Percentiles rank a stretch among this genome's conserved stretches.
These are phyloP conservation scores for Ectropis grisescens DNA, from an alignment of 1,140 invertebrate genomes.

Conservation along the genomic window DNA sequence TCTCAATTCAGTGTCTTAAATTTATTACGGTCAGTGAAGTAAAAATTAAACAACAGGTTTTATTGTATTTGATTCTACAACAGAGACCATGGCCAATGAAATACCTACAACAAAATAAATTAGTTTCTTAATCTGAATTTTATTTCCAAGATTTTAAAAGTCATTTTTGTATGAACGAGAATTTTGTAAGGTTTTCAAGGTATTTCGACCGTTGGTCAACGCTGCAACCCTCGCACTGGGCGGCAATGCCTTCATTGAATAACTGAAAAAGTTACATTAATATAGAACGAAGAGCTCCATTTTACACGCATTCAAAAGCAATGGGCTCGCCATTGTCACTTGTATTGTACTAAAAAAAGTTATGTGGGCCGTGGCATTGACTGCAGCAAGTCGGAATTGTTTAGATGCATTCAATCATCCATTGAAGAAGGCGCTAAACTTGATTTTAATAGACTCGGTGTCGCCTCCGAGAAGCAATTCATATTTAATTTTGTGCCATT, in stretches of 20 bases:
- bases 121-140: too few species aligned
- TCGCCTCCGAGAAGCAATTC: conserved; percentile 55
- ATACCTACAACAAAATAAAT: conserved; percentile 29
- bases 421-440: conserved; percentile 59
- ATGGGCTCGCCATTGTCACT: conserved; percentile 38
- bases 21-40: conserved; percentile 43
- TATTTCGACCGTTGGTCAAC: too few species aligned
- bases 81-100: conserved; percentile 37
- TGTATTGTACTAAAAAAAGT: conserved; percentile 55
- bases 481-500: conserved; percentile 50
- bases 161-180: too few species aligned
- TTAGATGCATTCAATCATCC: conserved; percentile 63
- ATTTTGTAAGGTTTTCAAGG: too few species aligned
- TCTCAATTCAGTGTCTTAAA: too few species aligned
- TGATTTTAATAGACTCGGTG: conserved; percentile 64
- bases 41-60: conserved; percentile 30
- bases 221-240: conserved; percentile 27
- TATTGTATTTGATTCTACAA: conserved; percentile 37
- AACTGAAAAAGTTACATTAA: conserved; percentile 55
- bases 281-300: conserved; percentile 45
- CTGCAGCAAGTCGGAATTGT: conserved; percentile 51
- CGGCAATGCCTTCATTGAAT: conserved; percentile 40
- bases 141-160: too few species aligned
- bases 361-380: conserved; percentile 59
- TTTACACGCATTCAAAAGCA: conserved; percentile 43